These are phyloP conservation scores for Adela reaumurella DNA, from an alignment of 2,888 invertebrate species.

Conservation along the genomic window DNA sequence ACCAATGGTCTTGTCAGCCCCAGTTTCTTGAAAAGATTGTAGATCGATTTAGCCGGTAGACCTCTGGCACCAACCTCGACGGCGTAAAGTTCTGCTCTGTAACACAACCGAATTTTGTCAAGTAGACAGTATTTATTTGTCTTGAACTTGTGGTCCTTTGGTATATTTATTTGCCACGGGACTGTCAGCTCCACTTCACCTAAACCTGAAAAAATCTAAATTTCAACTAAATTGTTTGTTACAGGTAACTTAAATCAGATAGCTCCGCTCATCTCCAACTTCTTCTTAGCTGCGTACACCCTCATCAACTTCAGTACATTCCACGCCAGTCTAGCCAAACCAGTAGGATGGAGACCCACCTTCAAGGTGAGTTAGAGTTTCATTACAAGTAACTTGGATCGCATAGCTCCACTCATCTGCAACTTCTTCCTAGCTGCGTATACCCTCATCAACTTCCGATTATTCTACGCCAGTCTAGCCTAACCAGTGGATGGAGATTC, in stretches of 20 bases:
- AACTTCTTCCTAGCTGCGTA: conserved; percentile 94
- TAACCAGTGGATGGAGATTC: conserved; percentile 88
- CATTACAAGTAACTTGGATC: conserved; percentile 73
- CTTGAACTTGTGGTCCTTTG: too few relatives aligned
- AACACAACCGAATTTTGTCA: too few relatives aligned
- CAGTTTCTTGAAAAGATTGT: too few relatives aligned
- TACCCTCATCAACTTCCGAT: conserved; percentile 90
- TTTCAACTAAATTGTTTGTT: conserved; percentile 14
- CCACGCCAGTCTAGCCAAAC: conserved; percentile 85
- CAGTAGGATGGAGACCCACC: conserved; percentile 86
- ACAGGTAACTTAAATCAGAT: conserved; percentile 83
- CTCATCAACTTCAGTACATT: conserved; percentile 93
- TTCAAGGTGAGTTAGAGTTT: conserved; percentile 71
- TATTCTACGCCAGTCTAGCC: conserved; percentile 88
- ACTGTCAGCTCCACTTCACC: too few relatives aligned
- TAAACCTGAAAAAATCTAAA: too few relatives aligned
- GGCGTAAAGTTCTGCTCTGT: too few relatives aligned
- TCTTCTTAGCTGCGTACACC: conserved; percentile 90
- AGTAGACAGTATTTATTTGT: too few relatives aligned
- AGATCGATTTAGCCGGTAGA: too few relatives aligned
- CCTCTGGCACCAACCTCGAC: too few relatives aligned
- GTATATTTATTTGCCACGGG: too few relatives aligned
- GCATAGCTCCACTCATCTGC: conserved; percentile 88
- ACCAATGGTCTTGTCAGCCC: too few relatives aligned
- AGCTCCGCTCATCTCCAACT: conserved; percentile 89